These are phyloP conservation scores for Mimumesa dahlbomi DNA, from an alignment of 2,888 invertebrate genomes.

Conservation along the genomic window DNA sequence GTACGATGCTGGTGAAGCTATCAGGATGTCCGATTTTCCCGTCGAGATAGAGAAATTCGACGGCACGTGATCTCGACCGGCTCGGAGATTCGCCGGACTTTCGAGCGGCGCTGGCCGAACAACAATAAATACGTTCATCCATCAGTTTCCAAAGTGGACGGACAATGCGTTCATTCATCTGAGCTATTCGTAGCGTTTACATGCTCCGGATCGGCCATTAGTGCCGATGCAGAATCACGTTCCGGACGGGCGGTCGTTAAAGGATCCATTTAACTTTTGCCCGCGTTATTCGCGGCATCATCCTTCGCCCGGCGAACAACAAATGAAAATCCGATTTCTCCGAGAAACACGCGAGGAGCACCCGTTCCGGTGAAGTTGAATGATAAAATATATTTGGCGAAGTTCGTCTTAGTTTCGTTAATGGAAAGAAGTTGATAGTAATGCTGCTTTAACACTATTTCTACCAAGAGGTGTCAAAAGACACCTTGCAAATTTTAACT, in stretches of 20 bases:
- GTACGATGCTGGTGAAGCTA: not conserved
- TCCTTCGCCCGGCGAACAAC: not conserved
- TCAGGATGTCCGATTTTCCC: not conserved
- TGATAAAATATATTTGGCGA: no score
- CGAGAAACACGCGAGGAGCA: no score
- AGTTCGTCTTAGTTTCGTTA: no score
- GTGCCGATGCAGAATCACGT: not conserved
- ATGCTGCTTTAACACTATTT: no score
- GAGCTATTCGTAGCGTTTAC: slow-evolving; percentile 17
- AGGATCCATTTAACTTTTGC: not conserved
- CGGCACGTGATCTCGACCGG: not conserved
- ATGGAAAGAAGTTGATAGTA: no score
- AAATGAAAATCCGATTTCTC: not conserved
- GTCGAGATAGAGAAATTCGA: not conserved
- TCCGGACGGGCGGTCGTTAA: slow-evolving; percentile 4
- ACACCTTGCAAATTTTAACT: no score
- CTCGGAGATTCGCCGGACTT: slow-evolving; percentile 2
- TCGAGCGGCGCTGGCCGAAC: not conserved
- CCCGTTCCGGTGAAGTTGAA: no score
- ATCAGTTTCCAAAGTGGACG: not conserved
- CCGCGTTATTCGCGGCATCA: not conserved
- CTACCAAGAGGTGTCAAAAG: no score
- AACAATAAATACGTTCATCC: slow-evolving; percentile 36
- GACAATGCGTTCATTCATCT: slow-evolving; percentile 48
- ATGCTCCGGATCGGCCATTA: slow-evolving; percentile 25